These are phyloP conservation scores for Agonopterix subpropinquella DNA, from an alignment of 2,888 invertebrate genomes.

Conservation along the genomic window DNA sequence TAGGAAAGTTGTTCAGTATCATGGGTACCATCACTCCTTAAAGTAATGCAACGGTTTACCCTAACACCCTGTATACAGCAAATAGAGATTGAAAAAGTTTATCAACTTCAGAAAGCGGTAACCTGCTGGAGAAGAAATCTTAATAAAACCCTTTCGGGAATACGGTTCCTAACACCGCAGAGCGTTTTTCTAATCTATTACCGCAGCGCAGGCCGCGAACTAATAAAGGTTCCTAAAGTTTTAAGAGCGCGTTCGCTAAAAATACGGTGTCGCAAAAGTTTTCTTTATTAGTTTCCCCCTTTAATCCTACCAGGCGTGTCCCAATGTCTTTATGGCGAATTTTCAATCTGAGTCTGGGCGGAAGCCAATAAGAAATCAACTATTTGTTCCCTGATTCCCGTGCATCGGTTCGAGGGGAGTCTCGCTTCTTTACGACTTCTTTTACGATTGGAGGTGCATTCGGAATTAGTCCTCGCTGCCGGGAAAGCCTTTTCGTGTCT, in stretches of 20 bases:
- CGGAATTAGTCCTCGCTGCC: slow-evolving; percentile 65
- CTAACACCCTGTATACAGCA: neutral
- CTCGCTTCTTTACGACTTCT: slow-evolving; percentile 72
- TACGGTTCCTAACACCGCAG: slow-evolving; percentile 37
- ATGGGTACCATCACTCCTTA: no score
- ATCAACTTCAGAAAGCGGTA: slow-evolving; percentile 38
- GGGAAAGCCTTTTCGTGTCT: slow-evolving; percentile 71
- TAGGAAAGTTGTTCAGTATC: no score
- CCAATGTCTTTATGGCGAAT: slow-evolving; percentile 75
- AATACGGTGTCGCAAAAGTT: slow-evolving; percentile 75
- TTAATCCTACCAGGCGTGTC: slow-evolving; percentile 72
- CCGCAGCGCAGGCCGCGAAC: slow-evolving; percentile 48
- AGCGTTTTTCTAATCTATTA: slow-evolving; percentile 51
- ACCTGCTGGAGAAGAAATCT: slow-evolving; percentile 33
- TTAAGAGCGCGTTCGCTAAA: slow-evolving; percentile 67
- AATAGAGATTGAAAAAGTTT: slow-evolving; percentile 40
- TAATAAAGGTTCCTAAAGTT: slow-evolving; percentile 64
- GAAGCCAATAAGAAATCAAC: slow-evolving; percentile 75
- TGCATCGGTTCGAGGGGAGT: slow-evolving; percentile 69
- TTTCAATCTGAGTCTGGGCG: slow-evolving; percentile 73
- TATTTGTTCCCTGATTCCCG: slow-evolving; percentile 70
- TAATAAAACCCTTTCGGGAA: slow-evolving; percentile 40
- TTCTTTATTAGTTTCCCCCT: slow-evolving; percentile 74
- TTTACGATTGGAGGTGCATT: slow-evolving; percentile 76
- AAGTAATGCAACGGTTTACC: no score